Evolutionary conservation across 2,888 invertebrate genomes (phyloP), one percentile per base, ranked within the genome.

Genomic region (Heliconius aoede): DNA sequence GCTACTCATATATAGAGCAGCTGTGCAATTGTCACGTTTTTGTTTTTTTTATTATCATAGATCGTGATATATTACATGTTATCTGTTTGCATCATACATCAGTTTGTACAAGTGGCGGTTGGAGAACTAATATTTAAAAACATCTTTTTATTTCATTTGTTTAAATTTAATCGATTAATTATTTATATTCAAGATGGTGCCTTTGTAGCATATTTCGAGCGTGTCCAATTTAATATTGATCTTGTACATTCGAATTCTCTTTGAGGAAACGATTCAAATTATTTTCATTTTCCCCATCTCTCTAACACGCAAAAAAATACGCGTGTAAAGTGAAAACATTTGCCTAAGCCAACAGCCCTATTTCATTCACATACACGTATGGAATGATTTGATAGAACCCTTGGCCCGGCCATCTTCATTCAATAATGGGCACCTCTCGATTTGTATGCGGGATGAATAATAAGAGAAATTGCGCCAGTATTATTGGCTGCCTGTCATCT

Each of bases 351-450:
- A 36, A 28, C 32, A n/a, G 51, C 40, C 60, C 28, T 40, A 72
- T 72, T 72, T 72, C 60, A 60, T 72, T 28, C 60, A 24, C 60
- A 72, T 62, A 64, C 28, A 36, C 40, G 61, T 62, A 68, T 21
- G 64, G 79, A 80, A 82, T 83, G 82, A 84, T 83, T 83, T 81
- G 82, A 82, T 83, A 81, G 81, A 80, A 81, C 76, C 76, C 72
- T 75, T 69, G 71, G 78, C 75, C 73, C 78, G 80, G 85, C 87
- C 88, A 90, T 90, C 88, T 90, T 90, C 90, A 90, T 90, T 90
- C 90, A 89, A 90, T 90, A 87, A 87, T 87, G 85, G 86, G 85
- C 88, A 90, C 90, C 90, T 90, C 88, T 89, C 90, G 87, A 87
- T 88, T 86, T 85, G 86, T 80, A 83, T 90, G 90, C 90, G 90